Base-by-base conservation (phyloP, 2,888 invertebrate species). In the Epirrita christyi region DNA sequence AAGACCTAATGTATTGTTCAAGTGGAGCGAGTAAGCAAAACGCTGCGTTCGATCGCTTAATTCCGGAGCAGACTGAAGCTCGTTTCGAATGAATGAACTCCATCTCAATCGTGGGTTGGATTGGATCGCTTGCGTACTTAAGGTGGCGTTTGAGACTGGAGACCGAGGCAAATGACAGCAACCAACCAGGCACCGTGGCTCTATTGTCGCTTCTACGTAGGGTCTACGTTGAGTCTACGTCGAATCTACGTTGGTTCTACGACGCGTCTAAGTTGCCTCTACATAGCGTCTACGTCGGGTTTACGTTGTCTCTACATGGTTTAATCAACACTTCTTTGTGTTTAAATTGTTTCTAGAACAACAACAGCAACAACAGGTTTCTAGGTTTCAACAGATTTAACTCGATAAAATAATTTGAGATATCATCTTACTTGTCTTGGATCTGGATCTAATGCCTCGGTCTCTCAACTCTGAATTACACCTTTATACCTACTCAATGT, bases 91-190 rank as follows among this genome's bases (percentile, higher is more conserved):
- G 66, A 66, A 64, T 84, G 83, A 81, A 83, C 76, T 76, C 81
- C 77, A 83, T 84, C 79, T 77, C 81, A 69, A 75, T 78, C 72
- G 78, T 74, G 74, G 80, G 76, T 74, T 75, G 75, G 74, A 66
- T 59, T 64, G 63, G 62, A 58, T 59, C 53, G 53, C 66, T 58
- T 45, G 34, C 14, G 46, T 64, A 59, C n/a, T 64, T 64, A 63
- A 61, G 59, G 56, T 60, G 61, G 28, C 14, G 51, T 54, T 50
- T 47, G 14, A 52, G 57, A 52, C 51, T 54, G 46, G 53, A 13
- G 1, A 34, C 21, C 21, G 21, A 21, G 2, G 21, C 43, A 51
- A 14, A 10, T 28, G 10, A n/a, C 13, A 47, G 36, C n/a, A 8
- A 15, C 15, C n/a, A 4, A 15, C 15, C 6, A 2, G 32, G 32